phyloP scores from a whole-genome alignment of 2,888 invertebrate species.

The Hecatera dysodea region DNA sequence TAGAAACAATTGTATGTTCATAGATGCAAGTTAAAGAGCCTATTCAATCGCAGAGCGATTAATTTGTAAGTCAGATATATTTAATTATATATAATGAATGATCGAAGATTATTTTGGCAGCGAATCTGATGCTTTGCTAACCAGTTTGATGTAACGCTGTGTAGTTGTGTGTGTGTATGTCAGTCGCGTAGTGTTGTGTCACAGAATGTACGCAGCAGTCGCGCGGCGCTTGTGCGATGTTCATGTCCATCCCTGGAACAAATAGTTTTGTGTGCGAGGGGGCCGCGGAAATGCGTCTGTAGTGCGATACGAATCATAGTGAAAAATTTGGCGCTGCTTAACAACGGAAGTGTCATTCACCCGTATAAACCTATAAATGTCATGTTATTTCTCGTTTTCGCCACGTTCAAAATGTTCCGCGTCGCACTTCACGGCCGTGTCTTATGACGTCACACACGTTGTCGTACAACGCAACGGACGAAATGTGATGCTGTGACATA shows the following conservation, averaged over 20 bases:
- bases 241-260: background rate
- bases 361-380: background rate
- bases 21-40: slow-evolving; percentile 25
- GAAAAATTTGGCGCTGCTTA: background rate
- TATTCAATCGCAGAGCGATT: slow-evolving; percentile 42
- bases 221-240: slow-evolving; percentile 10
- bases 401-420: background rate
- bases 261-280: slow-evolving; percentile 22
- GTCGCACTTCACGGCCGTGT: slow-evolving; percentile 11
- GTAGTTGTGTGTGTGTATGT: slow-evolving; percentile 2
- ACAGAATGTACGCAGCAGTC: too few relatives aligned
- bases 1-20: slow-evolving; percentile 36
- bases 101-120: slow-evolving; percentile 28
- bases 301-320: background rate
- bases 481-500: slow-evolving; percentile 7
- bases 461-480: slow-evolving; percentile 2
- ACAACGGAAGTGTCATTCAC: background rate
- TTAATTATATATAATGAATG: slow-evolving; percentile 26
- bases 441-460: slow-evolving; percentile 40
- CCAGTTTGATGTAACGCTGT: slow-evolving; percentile 24
- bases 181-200: slow-evolving; percentile 37
- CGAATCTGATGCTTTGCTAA: slow-evolving; percentile 14
- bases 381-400: background rate
- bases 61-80: slow-evolving; percentile 28
- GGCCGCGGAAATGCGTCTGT: slow-evolving; percentile 23